phyloP scores from a whole-genome alignment of 2,888 invertebrate genomes.

The Timema podura region DNA sequence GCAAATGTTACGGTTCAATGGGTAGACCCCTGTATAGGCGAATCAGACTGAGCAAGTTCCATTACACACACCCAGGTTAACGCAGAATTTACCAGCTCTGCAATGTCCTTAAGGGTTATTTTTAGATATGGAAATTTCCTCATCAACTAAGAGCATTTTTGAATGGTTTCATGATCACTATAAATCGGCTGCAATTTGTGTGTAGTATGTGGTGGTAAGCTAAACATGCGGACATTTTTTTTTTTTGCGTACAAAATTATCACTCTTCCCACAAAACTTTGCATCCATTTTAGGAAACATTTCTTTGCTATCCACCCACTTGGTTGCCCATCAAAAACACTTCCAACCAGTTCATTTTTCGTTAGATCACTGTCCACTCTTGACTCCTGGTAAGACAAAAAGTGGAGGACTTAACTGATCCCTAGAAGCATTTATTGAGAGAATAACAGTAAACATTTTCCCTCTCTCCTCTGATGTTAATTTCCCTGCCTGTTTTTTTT shows the following conservation, averaged over 20 bases:
- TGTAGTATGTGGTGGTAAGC: slow-evolving; percentile 16
- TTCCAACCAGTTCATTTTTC: neutral
- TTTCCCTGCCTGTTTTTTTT: slow-evolving; percentile 8
- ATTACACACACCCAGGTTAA: neutral
- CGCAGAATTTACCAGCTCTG: slow-evolving; percentile 2
- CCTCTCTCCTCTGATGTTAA: slow-evolving; percentile 15
- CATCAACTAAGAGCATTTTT: slow-evolving; percentile 12
- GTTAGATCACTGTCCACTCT: slow-evolving; percentile 12
- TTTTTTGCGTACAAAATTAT: slow-evolving; percentile 10
- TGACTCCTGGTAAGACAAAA: no score
- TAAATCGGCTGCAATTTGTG: neutral
- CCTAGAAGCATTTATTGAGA: neutral
- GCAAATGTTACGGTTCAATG: slow-evolving; percentile 14
- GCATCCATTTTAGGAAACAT: slow-evolving; percentile 19
- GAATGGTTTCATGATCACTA: neutral
- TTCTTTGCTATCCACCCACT: slow-evolving; percentile 12
- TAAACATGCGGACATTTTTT: neutral
- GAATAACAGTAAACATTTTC: slow-evolving; percentile 4
- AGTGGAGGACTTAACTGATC: slow-evolving; percentile 12
- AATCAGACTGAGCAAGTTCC: slow-evolving; percentile 14
- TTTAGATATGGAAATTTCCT: slow-evolving; percentile 6
- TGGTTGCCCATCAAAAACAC: slow-evolving; percentile 12
- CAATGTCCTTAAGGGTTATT: neutral
- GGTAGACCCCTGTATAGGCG: slow-evolving; percentile 10
- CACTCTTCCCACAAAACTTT: neutral